A percentile compares a stretch with the other conserved stretches of the same genome.
Evolutionary conservation across 2,888 invertebrate species (phyloP).

Genomic region (Chironomus riparius): DNA sequence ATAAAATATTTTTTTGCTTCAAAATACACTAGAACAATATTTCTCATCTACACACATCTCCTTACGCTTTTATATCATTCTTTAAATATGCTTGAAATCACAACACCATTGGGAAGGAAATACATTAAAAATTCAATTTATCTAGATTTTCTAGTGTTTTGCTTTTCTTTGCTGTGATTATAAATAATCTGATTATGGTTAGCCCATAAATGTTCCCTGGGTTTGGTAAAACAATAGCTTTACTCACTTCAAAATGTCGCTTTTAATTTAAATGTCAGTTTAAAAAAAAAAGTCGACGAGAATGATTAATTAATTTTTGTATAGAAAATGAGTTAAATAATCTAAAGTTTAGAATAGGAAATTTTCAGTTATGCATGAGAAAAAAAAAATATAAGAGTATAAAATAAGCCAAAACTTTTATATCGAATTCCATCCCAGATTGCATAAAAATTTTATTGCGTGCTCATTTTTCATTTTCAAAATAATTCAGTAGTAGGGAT

Average conservation of each 20-base stretch:
- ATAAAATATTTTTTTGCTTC: conserved; percentile 8
- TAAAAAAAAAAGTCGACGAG: not conserved
- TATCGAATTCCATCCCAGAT: too few relatives aligned
- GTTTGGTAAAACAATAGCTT: not conserved
- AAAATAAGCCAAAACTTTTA: too few relatives aligned
- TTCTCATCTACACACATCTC: not conserved
- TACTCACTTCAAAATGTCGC: not conserved
- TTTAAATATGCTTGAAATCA: conserved; percentile 21
- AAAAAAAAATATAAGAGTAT: too few relatives aligned
- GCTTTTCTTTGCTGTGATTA: conserved; percentile 13
- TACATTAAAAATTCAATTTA: conserved; percentile 27
- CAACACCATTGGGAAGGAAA: not conserved
- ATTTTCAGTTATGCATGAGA: not conserved
- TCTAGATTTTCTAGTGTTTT: conserved; percentile 16
- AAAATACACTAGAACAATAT: not conserved
- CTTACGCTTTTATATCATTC: not conserved
- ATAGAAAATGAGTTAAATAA: not conserved
- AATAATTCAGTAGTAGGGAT: too few relatives aligned
- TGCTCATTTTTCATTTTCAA: too few relatives aligned
- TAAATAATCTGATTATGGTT: conserved; percentile 26
- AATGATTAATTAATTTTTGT: not conserved
- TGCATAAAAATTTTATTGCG: too few relatives aligned
- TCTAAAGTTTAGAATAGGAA: not conserved
- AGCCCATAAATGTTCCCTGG: conserved; percentile 19
- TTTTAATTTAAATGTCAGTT: not conserved